phyloP scores from a whole-genome alignment of 1,140 invertebrate species.

The Aphis gossypii region DNA sequence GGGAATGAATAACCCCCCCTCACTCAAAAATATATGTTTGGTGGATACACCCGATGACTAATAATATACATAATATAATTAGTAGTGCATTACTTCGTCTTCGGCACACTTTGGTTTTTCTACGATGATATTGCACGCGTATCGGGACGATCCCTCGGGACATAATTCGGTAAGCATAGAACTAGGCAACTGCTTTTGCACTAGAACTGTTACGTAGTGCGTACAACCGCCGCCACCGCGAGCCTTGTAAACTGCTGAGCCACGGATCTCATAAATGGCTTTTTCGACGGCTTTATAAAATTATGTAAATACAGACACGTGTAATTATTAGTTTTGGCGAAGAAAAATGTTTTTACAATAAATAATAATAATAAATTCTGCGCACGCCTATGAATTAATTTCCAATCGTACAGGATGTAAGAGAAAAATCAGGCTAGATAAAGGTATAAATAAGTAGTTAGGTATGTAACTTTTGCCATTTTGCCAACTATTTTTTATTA shows the following conservation, averaged over 20 bases:
- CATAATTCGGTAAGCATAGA: neutral
- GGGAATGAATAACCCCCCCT: too few relatives aligned
- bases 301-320: neutral
- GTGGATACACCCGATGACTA: neutral
- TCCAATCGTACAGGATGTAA: too few relatives aligned
- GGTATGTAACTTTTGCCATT: too few relatives aligned
- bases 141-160: neutral
- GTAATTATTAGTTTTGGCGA: neutral
- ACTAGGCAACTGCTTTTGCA: neutral
- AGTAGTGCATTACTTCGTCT: neutral
- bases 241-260: neutral
- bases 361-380: too few relatives aligned
- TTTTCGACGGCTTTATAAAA: slow-evolving; percentile 1
- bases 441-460: too few relatives aligned
- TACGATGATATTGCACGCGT: neutral
- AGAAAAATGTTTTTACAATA: too few relatives aligned
- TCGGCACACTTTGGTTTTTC: neutral
- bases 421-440: too few relatives aligned
- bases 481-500: too few relatives aligned
- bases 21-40: too few relatives aligned
- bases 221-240: neutral
- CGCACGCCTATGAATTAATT: too few relatives aligned
- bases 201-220: neutral
- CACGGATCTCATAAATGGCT: neutral
- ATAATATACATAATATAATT: neutral